A percentile compares a stretch with the other conserved stretches of the same genome.
Evolutionary conservation across 2,797 vertebrate species (phyloP).

Genomic region (Gobio occitaniae): DNA sequence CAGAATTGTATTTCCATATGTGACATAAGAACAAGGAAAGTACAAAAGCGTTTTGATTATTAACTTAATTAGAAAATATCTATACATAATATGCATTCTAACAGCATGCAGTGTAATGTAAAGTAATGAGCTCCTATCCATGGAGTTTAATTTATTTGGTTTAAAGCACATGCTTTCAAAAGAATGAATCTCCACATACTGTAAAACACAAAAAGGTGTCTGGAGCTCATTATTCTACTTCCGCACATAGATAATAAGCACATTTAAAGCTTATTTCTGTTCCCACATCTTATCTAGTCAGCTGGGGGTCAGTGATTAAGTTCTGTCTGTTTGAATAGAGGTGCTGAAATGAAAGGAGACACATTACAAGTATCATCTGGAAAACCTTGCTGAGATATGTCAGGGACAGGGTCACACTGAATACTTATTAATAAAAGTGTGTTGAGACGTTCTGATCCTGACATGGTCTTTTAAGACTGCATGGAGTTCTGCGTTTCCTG

Average conservation of each 20-base stretch:
- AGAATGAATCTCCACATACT: neutral
- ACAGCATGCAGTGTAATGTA: neutral
- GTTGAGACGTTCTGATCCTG: neutral
- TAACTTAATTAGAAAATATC: neutral
- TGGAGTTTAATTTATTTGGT: neutral
- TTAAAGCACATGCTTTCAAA: neutral
- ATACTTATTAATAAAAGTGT: neutral
- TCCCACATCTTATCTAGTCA: neutral
- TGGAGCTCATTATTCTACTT: slow-evolving; percentile 6
- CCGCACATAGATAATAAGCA: slow-evolving; percentile 13
- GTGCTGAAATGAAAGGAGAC: slow-evolving; percentile 15
- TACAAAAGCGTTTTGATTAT: neutral
- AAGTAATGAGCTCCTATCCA: neutral
- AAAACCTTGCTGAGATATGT: neutral
- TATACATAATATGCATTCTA: neutral
- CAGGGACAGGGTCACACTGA: slow-evolving; percentile 3
- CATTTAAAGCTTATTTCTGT: slow-evolving; percentile 3
- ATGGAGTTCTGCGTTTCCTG: slow-evolving; percentile 3
- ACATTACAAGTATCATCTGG: slow-evolving; percentile 13
- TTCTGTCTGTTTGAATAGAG: neutral
- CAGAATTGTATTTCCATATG: neutral
- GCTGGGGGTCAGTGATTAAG: slow-evolving; percentile 22
- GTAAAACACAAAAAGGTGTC: neutral
- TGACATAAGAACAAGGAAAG: neutral
- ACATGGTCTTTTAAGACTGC: neutral